Evolutionary conservation across 2,797 vertebrate species (phyloP).

Genomic region (Poeciliopsis turneri): DNA sequence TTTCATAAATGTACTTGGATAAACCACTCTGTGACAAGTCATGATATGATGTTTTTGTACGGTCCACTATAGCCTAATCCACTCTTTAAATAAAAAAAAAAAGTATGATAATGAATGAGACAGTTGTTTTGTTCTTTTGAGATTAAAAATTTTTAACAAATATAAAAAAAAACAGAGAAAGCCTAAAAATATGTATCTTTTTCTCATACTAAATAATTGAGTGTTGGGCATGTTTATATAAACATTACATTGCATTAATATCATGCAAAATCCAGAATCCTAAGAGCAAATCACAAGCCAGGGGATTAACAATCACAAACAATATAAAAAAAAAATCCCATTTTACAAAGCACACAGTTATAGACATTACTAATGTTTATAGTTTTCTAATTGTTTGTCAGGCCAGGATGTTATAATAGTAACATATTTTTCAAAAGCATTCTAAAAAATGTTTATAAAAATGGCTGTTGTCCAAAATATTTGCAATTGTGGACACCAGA

Average conservation of each 20-base stretch:
- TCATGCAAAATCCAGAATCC: background rate
- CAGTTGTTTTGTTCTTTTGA: background rate
- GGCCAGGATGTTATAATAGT: background rate
- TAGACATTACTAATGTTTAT: background rate
- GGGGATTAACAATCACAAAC: background rate
- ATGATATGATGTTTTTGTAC: background rate
- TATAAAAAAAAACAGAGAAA: background rate
- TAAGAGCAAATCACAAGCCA: background rate
- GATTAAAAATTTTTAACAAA: background rate
- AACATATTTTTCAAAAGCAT: background rate
- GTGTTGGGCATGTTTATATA: background rate
- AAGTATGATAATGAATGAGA: background rate
- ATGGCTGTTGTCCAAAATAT: background rate
- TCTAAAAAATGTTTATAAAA: background rate
- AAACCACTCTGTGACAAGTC: background rate
- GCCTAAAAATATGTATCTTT: background rate
- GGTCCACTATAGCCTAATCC: background rate
- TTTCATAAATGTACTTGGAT: background rate
- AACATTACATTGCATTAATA: background rate
- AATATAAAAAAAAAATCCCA: background rate
- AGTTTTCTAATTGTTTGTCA: background rate
- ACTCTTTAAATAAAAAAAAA: background rate
- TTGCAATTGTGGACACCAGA: background rate
- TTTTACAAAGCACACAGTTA: background rate
- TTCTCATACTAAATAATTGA: background rate